Conservation (phyloP, 2,113 vertebrate genomes). For the Tragelaphus strepsiceros region DNA sequence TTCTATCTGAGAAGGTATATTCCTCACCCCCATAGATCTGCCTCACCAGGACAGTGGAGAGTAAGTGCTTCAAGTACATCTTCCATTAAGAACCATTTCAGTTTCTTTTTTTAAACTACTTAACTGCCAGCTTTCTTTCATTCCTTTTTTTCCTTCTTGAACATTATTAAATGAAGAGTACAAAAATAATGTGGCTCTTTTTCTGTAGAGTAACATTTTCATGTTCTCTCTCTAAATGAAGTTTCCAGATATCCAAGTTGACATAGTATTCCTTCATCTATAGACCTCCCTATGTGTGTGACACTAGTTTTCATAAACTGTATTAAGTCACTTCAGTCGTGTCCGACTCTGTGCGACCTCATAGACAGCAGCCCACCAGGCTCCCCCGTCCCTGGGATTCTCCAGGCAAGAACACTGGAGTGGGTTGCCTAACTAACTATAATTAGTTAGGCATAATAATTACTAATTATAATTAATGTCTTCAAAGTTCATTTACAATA, state of each 20-base stretch:
- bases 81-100: neutral
- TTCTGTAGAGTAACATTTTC: neutral
- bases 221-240: neutral
- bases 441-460: neutral
- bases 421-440: neutral
- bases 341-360: too few species aligned
- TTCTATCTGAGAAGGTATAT: neutral
- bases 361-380: too few species aligned
- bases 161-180: neutral
- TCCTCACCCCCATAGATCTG: neutral
- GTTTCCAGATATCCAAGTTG: neutral
- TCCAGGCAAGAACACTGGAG: too few species aligned
- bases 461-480: neutral
- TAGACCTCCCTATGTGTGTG: neutral
- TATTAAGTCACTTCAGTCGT: neutral
- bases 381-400: too few species aligned
- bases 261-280: neutral
- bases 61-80: neutral
- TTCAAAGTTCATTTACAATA: neutral
- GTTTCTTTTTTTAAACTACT: neutral
- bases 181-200: neutral
- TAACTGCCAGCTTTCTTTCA: neutral
- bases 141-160: neutral
- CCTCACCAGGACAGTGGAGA: neutral
- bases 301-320: neutral